Conservation (phyloP, 2,113 vertebrate species). For the Sorex araneus region DNA sequence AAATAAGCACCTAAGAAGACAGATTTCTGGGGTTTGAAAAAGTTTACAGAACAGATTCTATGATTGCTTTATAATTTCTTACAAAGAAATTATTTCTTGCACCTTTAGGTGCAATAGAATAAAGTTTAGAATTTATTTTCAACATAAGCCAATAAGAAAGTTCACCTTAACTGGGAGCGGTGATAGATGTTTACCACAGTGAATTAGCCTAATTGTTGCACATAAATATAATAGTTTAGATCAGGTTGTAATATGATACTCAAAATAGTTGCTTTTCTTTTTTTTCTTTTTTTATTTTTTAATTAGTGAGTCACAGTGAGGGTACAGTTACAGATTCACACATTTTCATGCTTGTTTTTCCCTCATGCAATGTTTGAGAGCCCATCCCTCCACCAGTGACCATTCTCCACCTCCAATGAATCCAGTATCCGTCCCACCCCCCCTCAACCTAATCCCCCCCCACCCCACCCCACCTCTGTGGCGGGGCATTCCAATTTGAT, state of each 20-base stretch:
- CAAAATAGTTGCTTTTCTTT: neutral
- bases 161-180: neutral
- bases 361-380: no score
- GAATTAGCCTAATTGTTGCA: neutral
- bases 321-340: no score
- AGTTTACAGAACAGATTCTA: neutral
- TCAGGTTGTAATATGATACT: neutral
- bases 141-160: neutral
- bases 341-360: no score
- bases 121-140: conserved; percentile 32
- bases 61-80: neutral
- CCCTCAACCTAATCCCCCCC: no score
- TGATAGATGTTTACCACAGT: neutral
- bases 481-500: no score
- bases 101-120: neutral
- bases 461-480: no score
- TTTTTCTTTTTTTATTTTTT: no score
- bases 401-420: no score
- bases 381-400: no score
- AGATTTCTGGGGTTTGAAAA: neutral
- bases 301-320: no score
- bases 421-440: no score
- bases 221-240: neutral
- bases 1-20: neutral
- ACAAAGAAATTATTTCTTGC: neutral